A percentile compares a stretch with the other conserved stretches of the same genome.
Conservation (phyloP, 2,888 invertebrate genomes). For the Maniola hyperantus region DNA sequence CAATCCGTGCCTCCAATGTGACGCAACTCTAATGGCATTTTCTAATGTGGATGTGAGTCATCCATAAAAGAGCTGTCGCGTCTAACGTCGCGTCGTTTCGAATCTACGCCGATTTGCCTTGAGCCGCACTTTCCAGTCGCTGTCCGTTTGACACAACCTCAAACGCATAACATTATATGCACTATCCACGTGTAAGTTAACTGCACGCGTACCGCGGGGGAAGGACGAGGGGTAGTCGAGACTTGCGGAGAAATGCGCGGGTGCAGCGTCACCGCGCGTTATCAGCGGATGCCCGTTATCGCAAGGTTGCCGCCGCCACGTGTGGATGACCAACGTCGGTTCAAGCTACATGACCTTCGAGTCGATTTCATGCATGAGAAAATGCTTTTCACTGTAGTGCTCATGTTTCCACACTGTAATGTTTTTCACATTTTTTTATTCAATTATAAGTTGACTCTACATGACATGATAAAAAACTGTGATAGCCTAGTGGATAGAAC, state of each 20-base stretch:
- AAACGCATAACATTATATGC: constrained; percentile 22
- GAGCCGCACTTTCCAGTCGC: background rate
- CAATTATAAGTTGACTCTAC: too few relatives aligned
- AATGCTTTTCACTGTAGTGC: constrained; percentile 11
- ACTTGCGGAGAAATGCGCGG: constrained; percentile 60
- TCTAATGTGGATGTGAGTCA: too few relatives aligned
- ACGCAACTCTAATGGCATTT: too few relatives aligned
- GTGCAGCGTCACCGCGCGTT: constrained; percentile 58
- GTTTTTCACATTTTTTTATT: too few relatives aligned
- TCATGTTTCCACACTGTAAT: too few relatives aligned
- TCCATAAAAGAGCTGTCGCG: too few relatives aligned
- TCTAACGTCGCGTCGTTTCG: background rate
- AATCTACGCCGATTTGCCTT: background rate
- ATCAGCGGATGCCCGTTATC: constrained; percentile 73
- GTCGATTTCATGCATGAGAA: constrained; percentile 26
- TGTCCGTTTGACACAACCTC: constrained; percentile 26
- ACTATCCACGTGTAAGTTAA: constrained; percentile 65
- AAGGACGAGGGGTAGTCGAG: constrained; percentile 32
- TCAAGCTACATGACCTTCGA: constrained; percentile 37
- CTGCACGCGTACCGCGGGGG: constrained; percentile 37
- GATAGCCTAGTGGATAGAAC: too few relatives aligned
- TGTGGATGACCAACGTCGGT: constrained; percentile 51
- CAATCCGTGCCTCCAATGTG: too few relatives aligned
- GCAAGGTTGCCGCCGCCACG: constrained; percentile 67
- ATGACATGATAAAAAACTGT: too few relatives aligned